Percentiles rank a stretch among this genome's conserved stretches.
Conservation (phyloP, 2,797 vertebrate species). For the Rhynchonycteris naso region DNA sequence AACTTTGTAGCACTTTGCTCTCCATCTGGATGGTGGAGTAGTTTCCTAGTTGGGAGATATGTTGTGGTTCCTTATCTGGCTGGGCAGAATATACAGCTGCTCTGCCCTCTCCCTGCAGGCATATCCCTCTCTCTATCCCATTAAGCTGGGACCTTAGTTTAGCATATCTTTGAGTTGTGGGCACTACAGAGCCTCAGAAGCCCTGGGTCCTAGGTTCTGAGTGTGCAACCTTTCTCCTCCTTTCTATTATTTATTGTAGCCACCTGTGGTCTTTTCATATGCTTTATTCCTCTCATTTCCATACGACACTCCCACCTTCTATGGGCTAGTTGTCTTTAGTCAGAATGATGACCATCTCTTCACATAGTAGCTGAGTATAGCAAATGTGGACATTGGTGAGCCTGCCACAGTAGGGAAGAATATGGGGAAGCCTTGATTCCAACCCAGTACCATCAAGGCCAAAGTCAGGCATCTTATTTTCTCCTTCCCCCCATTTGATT, state of each 20-base stretch:
- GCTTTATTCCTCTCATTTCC: neutral
- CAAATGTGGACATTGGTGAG: constrained; percentile 38
- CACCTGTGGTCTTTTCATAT: neutral
- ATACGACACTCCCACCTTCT: neutral
- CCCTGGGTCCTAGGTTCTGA: neutral
- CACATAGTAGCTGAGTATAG: constrained; percentile 44
- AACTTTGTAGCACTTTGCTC: neutral
- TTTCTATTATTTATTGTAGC: neutral
- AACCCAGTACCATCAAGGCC: constrained; percentile 54
- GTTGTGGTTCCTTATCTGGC: neutral
- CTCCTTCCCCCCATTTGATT: constrained; percentile 20
- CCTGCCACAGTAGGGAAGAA: neutral
- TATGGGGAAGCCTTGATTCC: constrained; percentile 47
- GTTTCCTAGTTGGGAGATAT: neutral
- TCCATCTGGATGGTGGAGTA: neutral
- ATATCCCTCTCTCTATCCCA: neutral
- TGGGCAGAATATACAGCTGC: neutral
- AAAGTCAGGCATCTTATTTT: constrained; percentile 49
- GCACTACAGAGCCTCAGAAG: neutral
- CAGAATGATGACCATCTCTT: neutral
- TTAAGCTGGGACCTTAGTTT: neutral
- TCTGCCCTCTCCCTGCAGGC: neutral
- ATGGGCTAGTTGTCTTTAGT: constrained; percentile 16
- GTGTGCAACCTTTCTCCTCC: neutral
- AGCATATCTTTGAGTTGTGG: neutral